phyloP scores from a whole-genome alignment of 2,888 invertebrate species.

The Bursaphelenchus okinawaensis region DNA sequence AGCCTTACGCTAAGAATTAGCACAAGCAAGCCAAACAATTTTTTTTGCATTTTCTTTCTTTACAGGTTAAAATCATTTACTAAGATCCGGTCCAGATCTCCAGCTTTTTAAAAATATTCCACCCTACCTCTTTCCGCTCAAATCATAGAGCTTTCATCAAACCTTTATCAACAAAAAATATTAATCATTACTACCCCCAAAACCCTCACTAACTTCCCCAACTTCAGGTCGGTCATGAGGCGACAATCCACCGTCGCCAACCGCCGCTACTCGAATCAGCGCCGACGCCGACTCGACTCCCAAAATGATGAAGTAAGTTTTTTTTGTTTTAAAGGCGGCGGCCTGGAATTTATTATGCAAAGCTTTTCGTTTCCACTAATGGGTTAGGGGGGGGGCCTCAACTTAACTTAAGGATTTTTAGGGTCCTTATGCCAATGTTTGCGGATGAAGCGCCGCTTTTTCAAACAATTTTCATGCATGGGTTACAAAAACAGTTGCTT shows the following conservation, averaged over 20 bases:
- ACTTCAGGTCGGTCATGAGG: conserved; percentile 18
- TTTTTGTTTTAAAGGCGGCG: neutral
- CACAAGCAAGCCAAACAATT: no score
- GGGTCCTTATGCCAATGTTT: no score
- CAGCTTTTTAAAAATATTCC: no score
- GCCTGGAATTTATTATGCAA: neutral
- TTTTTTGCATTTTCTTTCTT: no score
- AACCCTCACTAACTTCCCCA: no score
- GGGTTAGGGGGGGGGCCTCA: neutral
- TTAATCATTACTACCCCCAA: neutral
- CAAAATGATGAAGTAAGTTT: conserved; percentile 7
- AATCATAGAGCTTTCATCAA: neutral
- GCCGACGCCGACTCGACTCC: conserved; percentile 15
- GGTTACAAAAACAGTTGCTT: no score
- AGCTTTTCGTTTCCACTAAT: neutral
- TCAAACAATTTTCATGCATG: no score
- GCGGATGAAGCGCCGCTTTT: neutral
- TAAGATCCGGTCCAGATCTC: no score
- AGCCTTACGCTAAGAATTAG: no score
- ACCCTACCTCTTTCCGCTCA: neutral
- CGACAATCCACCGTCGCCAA: conserved; percentile 17
- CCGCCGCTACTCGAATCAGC: conserved; percentile 8
- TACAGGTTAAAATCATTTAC: no score
- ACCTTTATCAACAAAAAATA: neutral
- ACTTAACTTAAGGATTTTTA: neutral